These are phyloP conservation scores for Yponomeuta malinellus DNA, from an alignment of 2,888 invertebrate species.

Conservation along the genomic window DNA sequence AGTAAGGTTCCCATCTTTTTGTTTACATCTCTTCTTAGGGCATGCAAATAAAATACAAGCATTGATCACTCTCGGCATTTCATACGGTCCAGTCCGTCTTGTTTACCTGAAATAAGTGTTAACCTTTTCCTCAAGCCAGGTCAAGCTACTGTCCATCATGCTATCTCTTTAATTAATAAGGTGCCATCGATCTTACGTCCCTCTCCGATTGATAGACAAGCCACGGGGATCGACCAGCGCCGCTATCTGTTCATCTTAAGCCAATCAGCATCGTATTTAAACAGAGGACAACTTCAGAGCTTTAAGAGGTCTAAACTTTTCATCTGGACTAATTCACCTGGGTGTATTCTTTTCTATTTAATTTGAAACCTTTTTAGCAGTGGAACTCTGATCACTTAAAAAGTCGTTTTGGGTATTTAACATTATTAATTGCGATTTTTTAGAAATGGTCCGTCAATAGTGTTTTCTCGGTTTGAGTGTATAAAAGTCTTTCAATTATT, in stretches of 20 bases:
- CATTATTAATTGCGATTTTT: too few species aligned
- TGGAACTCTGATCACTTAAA: background rate
- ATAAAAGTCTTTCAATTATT: too few species aligned
- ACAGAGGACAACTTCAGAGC: background rate
- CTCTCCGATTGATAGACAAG: slow-evolving; percentile 12
- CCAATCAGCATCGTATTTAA: slow-evolving; percentile 11
- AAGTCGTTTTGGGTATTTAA: background rate
- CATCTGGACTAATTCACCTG: too few species aligned
- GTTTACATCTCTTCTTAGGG: too few species aligned
- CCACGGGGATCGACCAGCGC: background rate
- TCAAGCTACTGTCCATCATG: slow-evolving; percentile 2
- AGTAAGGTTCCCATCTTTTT: too few species aligned
- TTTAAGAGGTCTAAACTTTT: background rate
- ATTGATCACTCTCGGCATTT: background rate
- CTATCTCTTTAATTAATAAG: slow-evolving; percentile 13
- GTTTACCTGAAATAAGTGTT: background rate
- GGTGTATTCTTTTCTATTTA: too few species aligned
- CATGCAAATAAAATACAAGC: background rate
- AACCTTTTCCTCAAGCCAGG: slow-evolving; percentile 7
- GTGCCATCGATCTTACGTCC: slow-evolving; percentile 11
- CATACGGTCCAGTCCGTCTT: background rate
- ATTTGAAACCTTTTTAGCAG: background rate
- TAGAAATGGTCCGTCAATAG: too few species aligned
- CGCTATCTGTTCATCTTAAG: slow-evolving; percentile 12
- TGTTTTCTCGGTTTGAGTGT: too few species aligned